Conservation (phyloP, 1,140 invertebrate genomes). For the Tetragonula clypearis region DNA sequence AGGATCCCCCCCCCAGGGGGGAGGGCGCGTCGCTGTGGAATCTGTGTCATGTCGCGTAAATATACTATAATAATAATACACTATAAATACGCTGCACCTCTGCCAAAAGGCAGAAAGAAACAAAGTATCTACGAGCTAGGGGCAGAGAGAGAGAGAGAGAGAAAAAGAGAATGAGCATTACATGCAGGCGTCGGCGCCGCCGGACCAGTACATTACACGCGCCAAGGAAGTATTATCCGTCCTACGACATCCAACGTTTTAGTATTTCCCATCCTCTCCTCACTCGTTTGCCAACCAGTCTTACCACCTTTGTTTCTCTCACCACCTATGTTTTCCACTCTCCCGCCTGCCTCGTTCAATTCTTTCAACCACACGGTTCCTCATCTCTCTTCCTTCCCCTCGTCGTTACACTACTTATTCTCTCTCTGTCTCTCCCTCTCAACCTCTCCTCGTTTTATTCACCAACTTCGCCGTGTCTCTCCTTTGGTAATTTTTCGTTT, state of each 20-base stretch:
- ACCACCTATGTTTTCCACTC: neutral
- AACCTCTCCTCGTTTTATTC: neutral
- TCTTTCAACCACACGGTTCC: neutral
- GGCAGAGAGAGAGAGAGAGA: neutral
- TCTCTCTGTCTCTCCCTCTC: neutral
- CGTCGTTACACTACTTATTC: neutral
- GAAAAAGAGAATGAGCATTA: constrained; percentile 38
- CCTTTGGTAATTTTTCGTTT: neutral
- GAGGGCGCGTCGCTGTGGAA: constrained; percentile 49
- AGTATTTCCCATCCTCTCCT: constrained; percentile 13
- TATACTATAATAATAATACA: constrained; percentile 73
- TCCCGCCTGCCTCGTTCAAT: neutral
- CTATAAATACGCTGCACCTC: constrained; percentile 69
- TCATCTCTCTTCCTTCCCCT: constrained; percentile 8
- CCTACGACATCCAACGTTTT: constrained; percentile 50
- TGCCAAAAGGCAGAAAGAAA: neutral
- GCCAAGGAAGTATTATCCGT: constrained; percentile 64
- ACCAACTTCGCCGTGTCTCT: neutral
- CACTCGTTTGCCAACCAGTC: neutral
- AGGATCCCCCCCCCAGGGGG: constrained; percentile 21
- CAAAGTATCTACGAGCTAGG: neutral
- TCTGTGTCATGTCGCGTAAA: constrained; percentile 73
- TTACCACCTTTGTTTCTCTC: constrained; percentile 2
- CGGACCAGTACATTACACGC: constrained; percentile 68
- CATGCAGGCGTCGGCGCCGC: constrained; percentile 71